phyloP scores from a whole-genome alignment of 2,113 vertebrate genomes.

The Menura novaehollandiae region DNA sequence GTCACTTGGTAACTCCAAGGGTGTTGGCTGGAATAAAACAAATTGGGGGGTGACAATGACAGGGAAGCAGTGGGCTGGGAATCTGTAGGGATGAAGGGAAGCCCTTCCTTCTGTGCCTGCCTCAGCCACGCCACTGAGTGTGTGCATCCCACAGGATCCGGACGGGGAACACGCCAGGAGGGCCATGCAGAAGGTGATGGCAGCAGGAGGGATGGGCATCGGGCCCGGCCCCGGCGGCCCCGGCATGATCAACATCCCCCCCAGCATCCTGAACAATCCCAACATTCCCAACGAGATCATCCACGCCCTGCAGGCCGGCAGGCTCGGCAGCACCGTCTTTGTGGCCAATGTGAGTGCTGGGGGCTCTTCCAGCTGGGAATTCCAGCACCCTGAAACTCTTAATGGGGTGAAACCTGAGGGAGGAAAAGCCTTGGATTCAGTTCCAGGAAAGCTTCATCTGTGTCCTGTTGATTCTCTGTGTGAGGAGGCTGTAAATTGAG shows the following conservation, averaged over 20 bases:
- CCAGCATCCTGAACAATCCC: slow-evolving; percentile 94
- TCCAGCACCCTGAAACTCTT: not conserved
- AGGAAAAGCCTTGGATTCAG: not conserved
- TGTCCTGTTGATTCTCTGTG: not conserved
- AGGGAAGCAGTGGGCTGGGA: not conserved
- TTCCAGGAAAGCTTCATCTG: not conserved
- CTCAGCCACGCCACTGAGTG: not conserved
- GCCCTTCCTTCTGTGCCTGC: not conserved
- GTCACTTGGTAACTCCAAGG: not conserved
- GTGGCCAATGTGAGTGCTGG: slow-evolving; percentile 89
- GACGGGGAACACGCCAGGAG: slow-evolving; percentile 92
- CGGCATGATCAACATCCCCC: slow-evolving; percentile 89
- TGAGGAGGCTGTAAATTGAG: not conserved
- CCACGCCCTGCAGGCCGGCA: slow-evolving; percentile 92
- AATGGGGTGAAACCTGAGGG: too few species aligned
- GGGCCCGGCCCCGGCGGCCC: slow-evolving; percentile 81
- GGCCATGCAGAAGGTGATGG: slow-evolving; percentile 87
- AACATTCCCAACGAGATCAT: slow-evolving; percentile 97
- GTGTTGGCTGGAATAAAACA: not conserved
- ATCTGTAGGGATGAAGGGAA: not conserved
- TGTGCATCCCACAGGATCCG: slow-evolving; percentile 76
- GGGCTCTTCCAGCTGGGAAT: accelerated
- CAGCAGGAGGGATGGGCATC: slow-evolving; percentile 78
- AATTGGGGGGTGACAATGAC: accelerated
- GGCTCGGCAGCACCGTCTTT: slow-evolving; percentile 93